Evolutionary conservation across 2,888 invertebrate genomes (phyloP).

Genomic region (Cepaea hortensis): DNA sequence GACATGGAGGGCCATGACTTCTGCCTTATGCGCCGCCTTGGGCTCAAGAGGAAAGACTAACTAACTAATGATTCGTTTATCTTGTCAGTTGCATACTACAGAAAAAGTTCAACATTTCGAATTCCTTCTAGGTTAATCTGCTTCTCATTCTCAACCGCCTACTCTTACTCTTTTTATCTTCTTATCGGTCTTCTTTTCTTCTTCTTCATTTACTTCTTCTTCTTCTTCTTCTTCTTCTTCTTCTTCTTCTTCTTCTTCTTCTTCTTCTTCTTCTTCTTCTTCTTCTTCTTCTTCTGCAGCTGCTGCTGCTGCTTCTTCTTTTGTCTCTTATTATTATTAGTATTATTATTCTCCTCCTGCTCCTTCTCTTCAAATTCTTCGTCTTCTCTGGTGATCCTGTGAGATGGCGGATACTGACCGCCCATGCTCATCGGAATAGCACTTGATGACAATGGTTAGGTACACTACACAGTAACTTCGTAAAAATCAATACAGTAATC

Average conservation of each 20-base stretch:
- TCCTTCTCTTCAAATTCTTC: background rate
- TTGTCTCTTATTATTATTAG: background rate
- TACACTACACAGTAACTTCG: background rate
- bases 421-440: background rate
- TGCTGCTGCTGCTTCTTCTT: background rate
- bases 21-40: too few relatives aligned
- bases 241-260: constrained; percentile 1
- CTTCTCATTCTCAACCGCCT: too few relatives aligned
- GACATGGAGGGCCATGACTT: too few relatives aligned
- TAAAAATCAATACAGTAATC: background rate
- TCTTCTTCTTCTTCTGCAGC: background rate
- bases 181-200: background rate
- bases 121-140: too few relatives aligned
- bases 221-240: background rate
- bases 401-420: too few relatives aligned
- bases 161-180: background rate
- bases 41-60: too few relatives aligned
- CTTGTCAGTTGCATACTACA: too few relatives aligned
- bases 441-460: too few relatives aligned
- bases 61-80: too few relatives aligned
- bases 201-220: constrained; percentile 1
- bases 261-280: constrained; percentile 2
- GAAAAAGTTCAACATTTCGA: too few relatives aligned
- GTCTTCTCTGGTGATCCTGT: too few relatives aligned
- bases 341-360: background rate